phyloP scores from a whole-genome alignment of 1,140 invertebrate genomes.

The Onthophagus taurus region DNA sequence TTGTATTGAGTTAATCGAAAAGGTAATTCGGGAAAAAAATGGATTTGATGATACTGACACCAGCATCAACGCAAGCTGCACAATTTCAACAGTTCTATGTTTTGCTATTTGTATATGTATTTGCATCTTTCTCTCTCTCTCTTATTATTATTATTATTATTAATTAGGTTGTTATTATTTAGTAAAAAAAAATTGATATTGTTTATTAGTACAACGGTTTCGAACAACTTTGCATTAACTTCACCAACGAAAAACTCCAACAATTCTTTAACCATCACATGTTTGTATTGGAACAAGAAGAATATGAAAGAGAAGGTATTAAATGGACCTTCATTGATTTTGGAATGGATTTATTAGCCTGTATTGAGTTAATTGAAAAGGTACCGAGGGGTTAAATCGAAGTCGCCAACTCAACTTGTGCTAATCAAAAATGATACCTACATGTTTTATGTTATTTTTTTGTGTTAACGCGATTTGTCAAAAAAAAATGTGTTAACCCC shows the following conservation, averaged over 20 bases:
- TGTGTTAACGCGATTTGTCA: too few relatives aligned
- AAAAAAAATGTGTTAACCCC: not conserved
- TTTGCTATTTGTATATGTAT: too few relatives aligned
- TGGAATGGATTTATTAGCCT: constrained; percentile 93
- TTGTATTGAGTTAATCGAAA: constrained; percentile 94
- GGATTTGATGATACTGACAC: too few relatives aligned
- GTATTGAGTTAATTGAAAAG: constrained; percentile 97
- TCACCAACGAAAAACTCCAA: constrained; percentile 95
- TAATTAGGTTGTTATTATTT: too few relatives aligned
- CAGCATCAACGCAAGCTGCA: too few relatives aligned
- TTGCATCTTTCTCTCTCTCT: too few relatives aligned
- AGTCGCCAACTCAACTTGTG: constrained; percentile 1
- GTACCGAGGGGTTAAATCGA: constrained; percentile 42
- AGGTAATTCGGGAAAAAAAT: constrained; percentile 52
- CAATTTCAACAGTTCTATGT: too few relatives aligned
- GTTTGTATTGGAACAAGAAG: constrained; percentile 96
- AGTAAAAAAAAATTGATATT: too few relatives aligned
- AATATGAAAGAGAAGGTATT: constrained; percentile 93
- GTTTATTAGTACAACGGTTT: constrained; percentile 96
- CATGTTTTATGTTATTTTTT: too few relatives aligned
- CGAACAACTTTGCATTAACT: constrained; percentile 98
- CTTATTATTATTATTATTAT: too few relatives aligned
- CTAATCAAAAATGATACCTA: not conserved
- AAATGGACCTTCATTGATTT: constrained; percentile 96
- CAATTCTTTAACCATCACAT: constrained; percentile 99